A percentile compares a stretch with the other conserved stretches of the same genome.
Conservation (phyloP, 2,113 vertebrate genomes). For the Paraplagusia blochii region DNA sequence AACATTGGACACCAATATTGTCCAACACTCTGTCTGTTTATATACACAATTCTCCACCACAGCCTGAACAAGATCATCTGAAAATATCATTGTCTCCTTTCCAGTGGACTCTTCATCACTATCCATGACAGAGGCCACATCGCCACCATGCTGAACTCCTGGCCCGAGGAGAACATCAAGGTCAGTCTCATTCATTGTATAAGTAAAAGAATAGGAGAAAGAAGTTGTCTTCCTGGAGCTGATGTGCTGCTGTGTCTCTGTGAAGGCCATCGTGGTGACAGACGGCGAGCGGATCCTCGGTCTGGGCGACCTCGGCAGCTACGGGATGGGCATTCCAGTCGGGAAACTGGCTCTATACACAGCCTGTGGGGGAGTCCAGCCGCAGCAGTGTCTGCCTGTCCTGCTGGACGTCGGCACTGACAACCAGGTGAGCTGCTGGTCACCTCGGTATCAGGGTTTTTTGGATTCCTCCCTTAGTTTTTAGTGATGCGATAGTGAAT, state of each 20-base stretch:
- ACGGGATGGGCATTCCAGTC: conserved; percentile 96
- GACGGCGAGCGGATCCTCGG: conserved; percentile 96
- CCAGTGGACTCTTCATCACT: conserved; percentile 93
- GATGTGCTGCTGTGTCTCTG: conserved; percentile 11
- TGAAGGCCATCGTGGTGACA: conserved; percentile 93
- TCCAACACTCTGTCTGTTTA: no score
- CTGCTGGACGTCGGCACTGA: conserved; percentile 97
- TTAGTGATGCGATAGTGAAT: no score
- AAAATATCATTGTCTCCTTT: conserved; percentile 14
- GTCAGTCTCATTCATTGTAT: conserved; percentile 57
- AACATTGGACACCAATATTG: no score
- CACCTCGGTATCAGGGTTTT: background rate
- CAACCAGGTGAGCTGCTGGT: conserved; percentile 81
- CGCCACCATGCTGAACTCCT: conserved; percentile 93
- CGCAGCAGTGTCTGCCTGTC: conserved; percentile 92
- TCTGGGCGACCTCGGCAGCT: conserved; percentile 91
- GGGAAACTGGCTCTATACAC: conserved; percentile 98
- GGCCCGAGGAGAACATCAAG: conserved; percentile 95
- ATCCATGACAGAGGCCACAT: conserved; percentile 96
- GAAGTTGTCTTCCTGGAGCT: background rate
- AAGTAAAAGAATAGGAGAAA: background rate
- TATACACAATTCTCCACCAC: no score
- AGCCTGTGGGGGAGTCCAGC: conserved; percentile 89
- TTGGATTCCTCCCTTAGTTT: background rate
- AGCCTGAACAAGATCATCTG: no score